These are phyloP conservation scores for Todiramphus saurophagus DNA, from an alignment of 2,113 vertebrate species.

Conservation along the genomic window DNA sequence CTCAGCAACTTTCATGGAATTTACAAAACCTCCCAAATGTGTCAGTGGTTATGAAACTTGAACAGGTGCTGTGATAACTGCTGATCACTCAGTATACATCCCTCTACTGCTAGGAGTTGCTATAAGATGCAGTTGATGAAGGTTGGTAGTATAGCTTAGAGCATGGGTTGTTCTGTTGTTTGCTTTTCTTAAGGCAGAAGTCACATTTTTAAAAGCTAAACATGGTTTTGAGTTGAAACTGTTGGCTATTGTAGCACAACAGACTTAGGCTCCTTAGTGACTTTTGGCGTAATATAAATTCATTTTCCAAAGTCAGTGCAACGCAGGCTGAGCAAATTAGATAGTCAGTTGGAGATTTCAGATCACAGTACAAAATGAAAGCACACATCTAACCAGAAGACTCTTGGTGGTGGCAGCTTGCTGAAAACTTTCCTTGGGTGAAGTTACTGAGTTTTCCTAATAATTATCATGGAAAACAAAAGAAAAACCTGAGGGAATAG, in stretches of 20 bases:
- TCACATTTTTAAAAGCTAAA: not conserved
- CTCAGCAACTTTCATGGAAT: not conserved
- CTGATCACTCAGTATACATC: not conserved
- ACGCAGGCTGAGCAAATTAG: not conserved
- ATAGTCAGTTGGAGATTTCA: not conserved
- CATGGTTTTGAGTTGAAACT: not conserved
- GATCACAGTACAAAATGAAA: not conserved
- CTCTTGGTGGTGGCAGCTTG: not conserved
- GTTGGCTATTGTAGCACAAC: not conserved
- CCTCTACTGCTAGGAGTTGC: not conserved
- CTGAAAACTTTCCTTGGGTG: not conserved
- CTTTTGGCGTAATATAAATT: not conserved
- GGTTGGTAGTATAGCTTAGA: not conserved
- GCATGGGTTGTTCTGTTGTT: not conserved
- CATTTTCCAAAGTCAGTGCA: not conserved
- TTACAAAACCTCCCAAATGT: not conserved
- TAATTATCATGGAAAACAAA: not conserved
- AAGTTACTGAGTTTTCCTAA: not conserved
- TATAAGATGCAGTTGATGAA: not conserved
- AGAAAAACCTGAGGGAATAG: not conserved
- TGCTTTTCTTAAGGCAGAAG: not conserved
- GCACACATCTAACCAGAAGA: accelerated
- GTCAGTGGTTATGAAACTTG: not conserved
- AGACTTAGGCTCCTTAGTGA: not conserved
- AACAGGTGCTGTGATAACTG: not conserved